Conservation (phyloP, 2,888 invertebrate genomes). For the Listrodromus nycthemerus region DNA sequence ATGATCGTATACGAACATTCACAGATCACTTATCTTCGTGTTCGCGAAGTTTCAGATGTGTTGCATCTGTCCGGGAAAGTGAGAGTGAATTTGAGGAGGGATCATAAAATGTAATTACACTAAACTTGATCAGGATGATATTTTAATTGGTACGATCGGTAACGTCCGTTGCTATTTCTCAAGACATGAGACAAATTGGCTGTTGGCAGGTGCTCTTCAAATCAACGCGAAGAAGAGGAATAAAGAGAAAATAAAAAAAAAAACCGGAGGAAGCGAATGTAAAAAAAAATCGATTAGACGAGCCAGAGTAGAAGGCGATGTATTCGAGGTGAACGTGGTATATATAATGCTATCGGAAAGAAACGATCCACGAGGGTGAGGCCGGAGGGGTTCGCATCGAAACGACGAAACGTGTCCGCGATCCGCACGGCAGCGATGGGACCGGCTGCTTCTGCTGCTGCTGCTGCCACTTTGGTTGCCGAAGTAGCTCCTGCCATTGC, state of each 20-base stretch:
- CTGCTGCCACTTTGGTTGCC: slow-evolving; percentile 25
- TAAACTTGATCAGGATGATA: slow-evolving; percentile 60
- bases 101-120: slow-evolving; percentile 53
- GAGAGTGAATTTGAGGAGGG: slow-evolving; percentile 21
- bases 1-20: neutral
- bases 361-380: slow-evolving; percentile 73
- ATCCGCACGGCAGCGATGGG: slow-evolving; percentile 40
- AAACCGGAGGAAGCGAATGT: neutral
- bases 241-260: slow-evolving; percentile 51
- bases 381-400: slow-evolving; percentile 69
- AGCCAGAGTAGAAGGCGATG: slow-evolving; percentile 50
- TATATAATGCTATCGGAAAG: slow-evolving; percentile 78
- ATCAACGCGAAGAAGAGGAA: slow-evolving; percentile 59
- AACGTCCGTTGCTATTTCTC: slow-evolving; percentile 10
- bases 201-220: slow-evolving; percentile 64
- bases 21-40: neutral
- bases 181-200: slow-evolving; percentile 1
- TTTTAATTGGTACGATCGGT: slow-evolving; percentile 44
- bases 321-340: slow-evolving; percentile 49
- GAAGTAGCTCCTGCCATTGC: slow-evolving; percentile 47
- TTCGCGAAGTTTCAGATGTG: neutral
- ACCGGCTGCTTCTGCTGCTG: slow-evolving; percentile 47
- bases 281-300: slow-evolving; percentile 41
- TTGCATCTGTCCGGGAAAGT: neutral
- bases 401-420: slow-evolving; percentile 72